A percentile compares a stretch with the other conserved stretches of the same genome.
These are phyloP conservation scores for Psittacula derbiana DNA, from an alignment of 2,797 vertebrate species.

Conservation along the genomic window DNA sequence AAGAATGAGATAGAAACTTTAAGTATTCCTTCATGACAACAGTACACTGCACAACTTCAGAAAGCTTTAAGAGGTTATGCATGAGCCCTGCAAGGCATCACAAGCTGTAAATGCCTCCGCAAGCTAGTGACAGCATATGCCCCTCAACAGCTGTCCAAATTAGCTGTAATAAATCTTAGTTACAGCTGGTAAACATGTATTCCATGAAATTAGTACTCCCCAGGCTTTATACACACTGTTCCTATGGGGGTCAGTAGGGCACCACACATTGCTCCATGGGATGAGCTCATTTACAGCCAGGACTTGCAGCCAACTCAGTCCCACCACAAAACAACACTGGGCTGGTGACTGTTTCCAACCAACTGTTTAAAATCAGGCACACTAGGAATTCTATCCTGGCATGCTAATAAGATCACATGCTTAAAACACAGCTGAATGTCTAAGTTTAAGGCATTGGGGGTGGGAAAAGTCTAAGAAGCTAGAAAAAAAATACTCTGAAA, in stretches of 20 bases:
- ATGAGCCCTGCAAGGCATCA: not conserved
- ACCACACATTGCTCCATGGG: rapidly evolving
- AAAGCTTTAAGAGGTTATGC: not conserved
- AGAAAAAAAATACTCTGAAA: not conserved
- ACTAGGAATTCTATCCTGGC: not conserved
- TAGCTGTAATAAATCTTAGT: not conserved
- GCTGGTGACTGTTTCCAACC: not conserved
- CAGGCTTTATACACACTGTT: not conserved
- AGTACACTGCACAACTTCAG: not conserved
- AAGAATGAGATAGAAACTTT: not conserved
- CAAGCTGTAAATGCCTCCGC: not conserved
- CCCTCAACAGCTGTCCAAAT: not conserved
- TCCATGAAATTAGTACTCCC: not conserved
- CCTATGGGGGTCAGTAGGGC: not conserved
- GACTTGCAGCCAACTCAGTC: rapidly evolving
- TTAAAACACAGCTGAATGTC: not conserved
- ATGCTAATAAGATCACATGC: not conserved
- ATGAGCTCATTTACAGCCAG: not conserved
- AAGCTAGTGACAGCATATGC: not conserved
- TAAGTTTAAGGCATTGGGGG: not conserved
- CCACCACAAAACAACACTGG: not conserved
- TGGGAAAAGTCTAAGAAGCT: not conserved
- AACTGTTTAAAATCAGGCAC: not conserved
- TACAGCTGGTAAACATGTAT: not conserved
- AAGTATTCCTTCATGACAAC: not conserved